phyloP scores from a whole-genome alignment of 2,888 invertebrate species.

The Ormyrus labotus region DNA sequence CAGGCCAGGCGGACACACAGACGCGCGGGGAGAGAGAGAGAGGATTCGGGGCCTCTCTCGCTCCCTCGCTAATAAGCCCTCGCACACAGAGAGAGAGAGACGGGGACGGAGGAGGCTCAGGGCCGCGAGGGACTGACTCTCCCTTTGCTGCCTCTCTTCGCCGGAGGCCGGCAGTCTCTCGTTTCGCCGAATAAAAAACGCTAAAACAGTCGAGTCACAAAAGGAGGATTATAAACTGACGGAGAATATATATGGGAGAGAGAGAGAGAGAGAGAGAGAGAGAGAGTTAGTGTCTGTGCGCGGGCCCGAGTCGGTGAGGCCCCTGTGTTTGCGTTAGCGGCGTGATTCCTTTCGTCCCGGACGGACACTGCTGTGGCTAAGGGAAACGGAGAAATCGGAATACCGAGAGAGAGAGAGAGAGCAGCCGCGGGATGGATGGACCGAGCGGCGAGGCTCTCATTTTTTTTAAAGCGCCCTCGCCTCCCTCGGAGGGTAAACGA shows the following conservation, averaged over 20 bases:
- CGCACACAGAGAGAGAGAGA: constrained; percentile 3
- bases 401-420: constrained; percentile 38
- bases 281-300: neutral
- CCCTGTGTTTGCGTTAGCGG: neutral
- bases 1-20: neutral
- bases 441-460: too few species aligned
- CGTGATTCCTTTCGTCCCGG: neutral
- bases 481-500: too few species aligned
- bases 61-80: constrained; percentile 66
- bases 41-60: constrained; percentile 46
- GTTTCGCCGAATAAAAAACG: constrained; percentile 70
- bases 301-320: neutral
- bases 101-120: constrained; percentile 1
- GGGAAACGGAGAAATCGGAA: constrained; percentile 18
- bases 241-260: constrained; percentile 66
- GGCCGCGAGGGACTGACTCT: constrained; percentile 49
- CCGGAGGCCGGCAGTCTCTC: constrained; percentile 55
- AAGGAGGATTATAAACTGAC: constrained; percentile 71
- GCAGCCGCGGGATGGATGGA: constrained; percentile 64
- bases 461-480: too few species aligned
- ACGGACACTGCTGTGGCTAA: neutral
- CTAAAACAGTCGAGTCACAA: constrained; percentile 74
- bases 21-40: neutral
- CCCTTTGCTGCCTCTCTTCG: constrained; percentile 55
- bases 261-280: constrained; percentile 1